phyloP scores from a whole-genome alignment of 2,797 vertebrate species.

The Staurois parvus region DNA sequence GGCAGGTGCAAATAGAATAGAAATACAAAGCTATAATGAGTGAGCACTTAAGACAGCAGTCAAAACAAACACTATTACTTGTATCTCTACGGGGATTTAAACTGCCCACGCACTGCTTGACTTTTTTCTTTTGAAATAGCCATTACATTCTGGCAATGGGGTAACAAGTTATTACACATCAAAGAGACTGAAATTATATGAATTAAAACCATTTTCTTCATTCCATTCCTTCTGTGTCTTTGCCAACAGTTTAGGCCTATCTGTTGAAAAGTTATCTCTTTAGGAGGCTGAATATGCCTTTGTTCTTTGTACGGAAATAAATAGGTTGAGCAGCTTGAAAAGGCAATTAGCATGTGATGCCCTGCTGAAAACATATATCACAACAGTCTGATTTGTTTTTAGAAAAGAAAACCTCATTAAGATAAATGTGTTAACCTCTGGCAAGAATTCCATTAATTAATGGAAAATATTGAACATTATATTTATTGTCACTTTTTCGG shows the following conservation, averaged over 20 bases:
- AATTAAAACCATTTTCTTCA: constrained; percentile 21
- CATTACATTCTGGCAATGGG: background rate
- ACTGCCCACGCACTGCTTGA: background rate
- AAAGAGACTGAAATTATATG: constrained; percentile 16
- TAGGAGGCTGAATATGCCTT: constrained; percentile 26
- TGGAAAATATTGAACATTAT: constrained; percentile 29
- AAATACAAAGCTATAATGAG: background rate
- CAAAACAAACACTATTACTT: constrained; percentile 19
- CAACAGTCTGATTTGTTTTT: constrained; percentile 39
- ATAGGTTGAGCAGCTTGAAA: constrained; percentile 47
- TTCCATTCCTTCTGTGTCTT: background rate
- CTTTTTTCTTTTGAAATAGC: constrained; percentile 1
- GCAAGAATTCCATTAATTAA: constrained; percentile 37
- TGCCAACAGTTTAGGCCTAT: constrained; percentile 6
- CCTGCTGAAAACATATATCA: constrained; percentile 53
- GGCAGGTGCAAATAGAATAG: background rate
- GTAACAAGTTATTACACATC: constrained; percentile 1
- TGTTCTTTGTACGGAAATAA: constrained; percentile 36
- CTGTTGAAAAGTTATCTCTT: constrained; percentile 29
- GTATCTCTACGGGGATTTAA: background rate
- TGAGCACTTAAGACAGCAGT: constrained; percentile 11
- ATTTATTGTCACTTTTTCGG: constrained; percentile 19
- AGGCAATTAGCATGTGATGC: constrained; percentile 41
- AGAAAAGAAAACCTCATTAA: constrained; percentile 37
- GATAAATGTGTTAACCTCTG: constrained; percentile 40